Conservation (phyloP, 2,888 invertebrate genomes). For the Drosophila anomalata region DNA sequence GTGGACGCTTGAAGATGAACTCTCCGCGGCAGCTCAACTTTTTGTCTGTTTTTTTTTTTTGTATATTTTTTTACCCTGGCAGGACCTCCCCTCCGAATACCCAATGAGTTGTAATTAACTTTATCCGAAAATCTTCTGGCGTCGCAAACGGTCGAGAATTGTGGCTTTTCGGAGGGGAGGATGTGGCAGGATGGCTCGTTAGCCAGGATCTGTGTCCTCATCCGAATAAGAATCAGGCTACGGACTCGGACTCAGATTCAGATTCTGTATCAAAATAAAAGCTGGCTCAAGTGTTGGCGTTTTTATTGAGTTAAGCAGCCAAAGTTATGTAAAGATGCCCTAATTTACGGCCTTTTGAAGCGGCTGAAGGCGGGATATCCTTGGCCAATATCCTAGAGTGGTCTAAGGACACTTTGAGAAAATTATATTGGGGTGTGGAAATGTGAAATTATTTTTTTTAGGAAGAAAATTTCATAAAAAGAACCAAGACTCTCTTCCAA, state of each 20-base stretch:
- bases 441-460: no score
- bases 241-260: not conserved
- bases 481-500: not conserved
- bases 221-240: not conserved
- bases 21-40: conserved; percentile 33
- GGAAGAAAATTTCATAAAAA: no score
- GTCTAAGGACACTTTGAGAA: not conserved
- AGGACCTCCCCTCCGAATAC: conserved; percentile 40
- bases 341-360: conserved; percentile 60
- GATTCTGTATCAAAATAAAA: not conserved
- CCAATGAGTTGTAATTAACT: conserved; percentile 82
- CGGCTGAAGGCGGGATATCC: not conserved
- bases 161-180: not conserved
- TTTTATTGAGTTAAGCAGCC: conserved; percentile 77
- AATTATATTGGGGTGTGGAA: not conserved
- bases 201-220: not conserved
- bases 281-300: conserved; percentile 47
- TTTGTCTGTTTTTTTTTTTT: not conserved
- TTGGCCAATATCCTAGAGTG: not conserved
- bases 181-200: conserved; percentile 5
- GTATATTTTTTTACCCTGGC: not conserved
- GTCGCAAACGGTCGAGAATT: conserved; percentile 28
- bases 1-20: conserved; percentile 14
- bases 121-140: conserved; percentile 80
- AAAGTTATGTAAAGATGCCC: conserved; percentile 67